Conservation (phyloP, 1,140 invertebrate genomes). For the Drosophila pseudoobscura region DNA sequence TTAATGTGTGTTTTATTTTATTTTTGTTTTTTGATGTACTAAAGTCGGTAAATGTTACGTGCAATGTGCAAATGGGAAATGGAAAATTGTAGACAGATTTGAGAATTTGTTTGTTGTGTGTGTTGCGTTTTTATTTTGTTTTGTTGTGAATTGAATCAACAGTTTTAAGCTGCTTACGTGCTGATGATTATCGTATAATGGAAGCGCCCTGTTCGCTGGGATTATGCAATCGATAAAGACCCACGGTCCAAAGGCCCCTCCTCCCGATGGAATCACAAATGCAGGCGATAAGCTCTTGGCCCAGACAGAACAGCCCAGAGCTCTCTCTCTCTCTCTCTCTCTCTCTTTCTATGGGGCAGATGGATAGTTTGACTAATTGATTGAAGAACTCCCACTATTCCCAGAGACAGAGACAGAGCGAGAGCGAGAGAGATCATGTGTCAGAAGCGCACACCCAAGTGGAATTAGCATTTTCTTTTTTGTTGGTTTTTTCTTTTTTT, state of each 20-base stretch:
- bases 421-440: conserved; percentile 21
- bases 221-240: conserved; percentile 22
- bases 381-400: not conserved
- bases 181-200: conserved; percentile 18
- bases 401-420: no score
- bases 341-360: not conserved
- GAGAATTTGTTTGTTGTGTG: conserved; percentile 2
- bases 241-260: not conserved
- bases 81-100: conserved; percentile 18
- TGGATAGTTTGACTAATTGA: not conserved
- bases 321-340: no score
- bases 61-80: no score
- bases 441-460: conserved; percentile 51
- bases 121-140: not conserved
- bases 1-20: not conserved
- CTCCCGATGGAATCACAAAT: no score
- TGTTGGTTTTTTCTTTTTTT: not conserved
- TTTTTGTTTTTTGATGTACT: not conserved
- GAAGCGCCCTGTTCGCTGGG: not conserved
- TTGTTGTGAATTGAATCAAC: conserved; percentile 13
- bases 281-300: not conserved
- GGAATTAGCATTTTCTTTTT: conserved; percentile 53
- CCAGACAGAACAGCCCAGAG: not conserved
- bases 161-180: conserved; percentile 33
- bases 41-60: no score